phyloP scores from a whole-genome alignment of 2,113 vertebrate species.

The Pangasianodon gigas region DNA sequence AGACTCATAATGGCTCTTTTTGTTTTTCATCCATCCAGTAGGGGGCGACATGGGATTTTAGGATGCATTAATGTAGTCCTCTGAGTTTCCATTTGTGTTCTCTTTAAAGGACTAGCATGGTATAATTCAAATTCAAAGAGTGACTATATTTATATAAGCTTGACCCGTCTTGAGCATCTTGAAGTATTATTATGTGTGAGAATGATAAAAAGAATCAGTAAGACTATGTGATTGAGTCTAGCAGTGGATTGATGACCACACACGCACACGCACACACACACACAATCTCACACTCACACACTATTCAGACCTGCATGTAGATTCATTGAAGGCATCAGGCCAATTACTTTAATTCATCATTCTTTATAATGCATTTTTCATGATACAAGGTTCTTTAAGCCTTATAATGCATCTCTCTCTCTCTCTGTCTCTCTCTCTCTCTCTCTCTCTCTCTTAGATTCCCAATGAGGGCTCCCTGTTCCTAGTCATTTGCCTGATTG shows the following conservation, averaged over 20 bases:
- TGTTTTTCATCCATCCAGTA: not conserved
- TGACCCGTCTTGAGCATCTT: too few relatives aligned
- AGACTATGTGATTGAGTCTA: too few relatives aligned
- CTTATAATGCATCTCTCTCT: not conserved
- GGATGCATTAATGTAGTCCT: not conserved
- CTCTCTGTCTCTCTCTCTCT: too few relatives aligned
- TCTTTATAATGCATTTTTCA: not conserved
- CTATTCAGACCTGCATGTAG: not conserved
- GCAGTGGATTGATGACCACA: not conserved
- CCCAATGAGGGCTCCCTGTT: constrained; percentile 75
- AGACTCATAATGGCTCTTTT: not conserved
- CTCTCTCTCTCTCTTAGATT: constrained; percentile 56
- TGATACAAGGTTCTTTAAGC: not conserved
- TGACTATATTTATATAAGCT: not conserved
- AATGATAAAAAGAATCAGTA: too few relatives aligned
- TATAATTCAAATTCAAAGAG: not conserved
- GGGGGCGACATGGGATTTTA: not conserved
- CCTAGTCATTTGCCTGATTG: constrained; percentile 71
- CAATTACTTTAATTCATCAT: not conserved
- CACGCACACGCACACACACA: not conserved
- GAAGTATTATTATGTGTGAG: too few relatives aligned
- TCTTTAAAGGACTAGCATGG: not conserved
- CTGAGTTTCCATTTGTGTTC: not conserved
- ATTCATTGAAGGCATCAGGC: not conserved
- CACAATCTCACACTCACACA: not conserved